Conservation (phyloP, 1,140 invertebrate genomes). For the Drosophila suzukii region DNA sequence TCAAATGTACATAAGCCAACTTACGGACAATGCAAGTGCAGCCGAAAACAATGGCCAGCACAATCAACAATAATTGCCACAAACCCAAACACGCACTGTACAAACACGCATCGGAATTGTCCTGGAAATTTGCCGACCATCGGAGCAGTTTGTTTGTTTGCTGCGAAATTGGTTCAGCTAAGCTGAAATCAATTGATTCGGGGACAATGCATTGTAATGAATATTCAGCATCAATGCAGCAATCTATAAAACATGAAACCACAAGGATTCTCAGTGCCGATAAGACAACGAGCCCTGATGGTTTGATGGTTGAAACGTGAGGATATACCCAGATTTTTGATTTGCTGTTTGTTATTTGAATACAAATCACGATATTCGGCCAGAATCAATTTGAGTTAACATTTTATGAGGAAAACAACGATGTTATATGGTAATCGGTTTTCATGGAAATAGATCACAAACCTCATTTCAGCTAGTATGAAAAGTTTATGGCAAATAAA, state of each 20-base stretch:
- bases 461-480: neutral
- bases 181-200: constrained; percentile 56
- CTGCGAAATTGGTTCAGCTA: constrained; percentile 32
- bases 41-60: constrained; percentile 53
- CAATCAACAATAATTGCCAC: constrained; percentile 68
- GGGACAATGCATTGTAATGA: constrained; percentile 49
- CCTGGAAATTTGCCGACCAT: constrained; percentile 14
- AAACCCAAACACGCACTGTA: constrained; percentile 28
- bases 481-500: neutral
- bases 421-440: neutral
- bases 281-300: constrained; percentile 28
- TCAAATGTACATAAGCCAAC: constrained; percentile 45
- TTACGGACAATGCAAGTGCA: constrained; percentile 39
- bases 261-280: constrained; percentile 15
- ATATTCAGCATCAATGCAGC: constrained; percentile 28
- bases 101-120: constrained; percentile 25
- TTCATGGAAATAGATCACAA: neutral
- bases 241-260: constrained; percentile 40
- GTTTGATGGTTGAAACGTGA: constrained; percentile 17
- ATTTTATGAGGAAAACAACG: neutral
- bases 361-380: neutral
- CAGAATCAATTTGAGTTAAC: neutral
- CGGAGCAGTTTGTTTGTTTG: constrained; percentile 37
- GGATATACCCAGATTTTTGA: neutral
- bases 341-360: neutral